These are phyloP conservation scores for Tachina lurida DNA, from an alignment of 2,888 invertebrate genomes.

Conservation along the genomic window DNA sequence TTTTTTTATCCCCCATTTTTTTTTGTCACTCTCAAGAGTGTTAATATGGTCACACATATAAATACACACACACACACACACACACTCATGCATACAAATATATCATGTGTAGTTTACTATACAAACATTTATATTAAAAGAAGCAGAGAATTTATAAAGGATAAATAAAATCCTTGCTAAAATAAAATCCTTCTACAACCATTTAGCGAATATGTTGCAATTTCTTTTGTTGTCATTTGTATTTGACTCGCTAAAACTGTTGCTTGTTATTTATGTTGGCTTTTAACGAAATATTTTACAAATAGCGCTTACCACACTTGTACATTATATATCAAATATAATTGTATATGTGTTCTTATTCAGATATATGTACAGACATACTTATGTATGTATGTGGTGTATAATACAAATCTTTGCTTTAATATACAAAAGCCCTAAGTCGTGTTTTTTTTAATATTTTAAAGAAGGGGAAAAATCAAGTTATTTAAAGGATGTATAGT, in stretches of 20 bases:
- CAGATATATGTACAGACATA: not conserved
- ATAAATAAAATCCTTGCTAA: slow-evolving; percentile 65
- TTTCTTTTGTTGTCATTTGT: slow-evolving; percentile 70
- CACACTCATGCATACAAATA: not conserved
- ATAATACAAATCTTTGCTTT: too few relatives aligned
- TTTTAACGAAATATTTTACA: slow-evolving; percentile 72
- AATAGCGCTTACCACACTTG: slow-evolving; percentile 59
- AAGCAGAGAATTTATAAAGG: slow-evolving; percentile 6
- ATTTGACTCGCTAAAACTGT: slow-evolving; percentile 70
- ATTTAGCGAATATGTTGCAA: slow-evolving; percentile 71
- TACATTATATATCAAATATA: slow-evolving; percentile 21
- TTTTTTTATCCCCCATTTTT: slow-evolving; percentile 23
- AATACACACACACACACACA: slow-evolving; percentile 31
- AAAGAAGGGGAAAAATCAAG: too few relatives aligned
- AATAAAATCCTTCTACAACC: slow-evolving; percentile 60
- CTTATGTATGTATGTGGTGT: not conserved
- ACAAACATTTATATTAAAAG: not conserved
- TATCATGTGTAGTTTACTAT: not conserved
- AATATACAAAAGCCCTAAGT: too few relatives aligned
- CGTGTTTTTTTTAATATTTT: too few relatives aligned
- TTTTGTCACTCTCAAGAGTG: slow-evolving; percentile 51
- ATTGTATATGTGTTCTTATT: not conserved
- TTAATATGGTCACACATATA: slow-evolving; percentile 49
- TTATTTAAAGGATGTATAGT: too few relatives aligned
- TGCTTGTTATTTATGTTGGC: slow-evolving; percentile 72